A percentile compares a stretch with the other conserved stretches of the same genome.
Evolutionary conservation across 2,113 vertebrate species (phyloP).

Genomic region (Argyrosomus japonicus): DNA sequence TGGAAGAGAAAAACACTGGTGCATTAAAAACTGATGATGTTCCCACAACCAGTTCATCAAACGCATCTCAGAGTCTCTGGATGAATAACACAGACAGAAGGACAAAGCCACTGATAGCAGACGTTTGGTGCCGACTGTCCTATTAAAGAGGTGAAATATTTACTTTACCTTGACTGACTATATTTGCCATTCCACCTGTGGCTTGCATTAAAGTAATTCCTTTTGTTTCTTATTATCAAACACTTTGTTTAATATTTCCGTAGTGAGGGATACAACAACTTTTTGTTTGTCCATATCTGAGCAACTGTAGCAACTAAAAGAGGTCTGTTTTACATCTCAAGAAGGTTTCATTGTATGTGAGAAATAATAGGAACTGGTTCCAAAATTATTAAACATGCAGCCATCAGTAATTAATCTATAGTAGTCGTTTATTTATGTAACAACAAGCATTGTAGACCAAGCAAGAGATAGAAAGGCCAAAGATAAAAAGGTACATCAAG

Average conservation of each 20-base stretch:
- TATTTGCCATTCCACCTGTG: slow-evolving; percentile 22
- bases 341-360: no score
- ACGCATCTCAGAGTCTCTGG: slow-evolving; percentile 56
- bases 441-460: no score
- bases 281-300: slow-evolving; percentile 37
- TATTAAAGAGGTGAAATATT: slow-evolving; percentile 21
- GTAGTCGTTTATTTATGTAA: no score
- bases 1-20: slow-evolving; percentile 74
- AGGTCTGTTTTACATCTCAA: background rate
- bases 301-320: slow-evolving; percentile 37
- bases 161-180: background rate
- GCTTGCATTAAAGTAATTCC: slow-evolving; percentile 4
- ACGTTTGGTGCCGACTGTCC: background rate
- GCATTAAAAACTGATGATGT: slow-evolving; percentile 62
- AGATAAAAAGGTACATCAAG: no score
- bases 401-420: background rate
- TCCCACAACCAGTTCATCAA: slow-evolving; percentile 39
- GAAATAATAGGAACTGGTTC: no score
- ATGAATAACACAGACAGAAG: background rate
- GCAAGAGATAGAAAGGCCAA: no score
- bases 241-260: slow-evolving; percentile 19
- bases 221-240: slow-evolving; percentile 15
- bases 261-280: background rate
- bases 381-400: background rate
- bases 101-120: background rate